These are phyloP conservation scores for Syngnathoides biaculeatus DNA, from an alignment of 2,113 vertebrate genomes.

Conservation along the genomic window DNA sequence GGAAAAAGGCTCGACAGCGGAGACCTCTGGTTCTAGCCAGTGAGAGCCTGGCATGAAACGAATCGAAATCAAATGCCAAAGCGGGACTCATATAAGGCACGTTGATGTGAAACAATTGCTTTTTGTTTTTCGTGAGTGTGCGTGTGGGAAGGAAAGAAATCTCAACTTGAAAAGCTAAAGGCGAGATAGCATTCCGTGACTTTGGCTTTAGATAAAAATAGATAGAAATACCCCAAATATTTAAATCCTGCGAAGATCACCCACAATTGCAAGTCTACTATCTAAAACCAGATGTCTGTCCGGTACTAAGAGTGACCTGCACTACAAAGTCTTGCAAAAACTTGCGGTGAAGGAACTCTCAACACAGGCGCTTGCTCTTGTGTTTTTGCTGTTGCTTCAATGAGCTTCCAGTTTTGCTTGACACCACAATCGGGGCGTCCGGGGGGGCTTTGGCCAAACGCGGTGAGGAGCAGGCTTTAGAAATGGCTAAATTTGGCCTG, in stretches of 20 bases:
- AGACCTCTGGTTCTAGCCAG: conserved; percentile 44
- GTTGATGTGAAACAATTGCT: conserved; percentile 31
- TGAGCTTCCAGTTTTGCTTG: too few relatives aligned
- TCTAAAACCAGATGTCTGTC: too few relatives aligned
- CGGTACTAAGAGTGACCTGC: too few relatives aligned
- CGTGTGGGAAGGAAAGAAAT: conserved; percentile 45
- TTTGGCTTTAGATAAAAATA: conserved; percentile 10
- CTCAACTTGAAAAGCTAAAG: conserved; percentile 39
- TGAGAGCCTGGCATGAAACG: conserved; percentile 41
- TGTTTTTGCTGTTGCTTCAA: too few relatives aligned
- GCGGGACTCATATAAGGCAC: conserved; percentile 42
- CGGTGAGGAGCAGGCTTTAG: too few relatives aligned
- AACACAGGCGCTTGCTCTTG: too few relatives aligned
- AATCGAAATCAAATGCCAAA: conserved; percentile 43
- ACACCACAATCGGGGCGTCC: too few relatives aligned
- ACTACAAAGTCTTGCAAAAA: too few relatives aligned
- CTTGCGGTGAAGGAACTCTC: too few relatives aligned
- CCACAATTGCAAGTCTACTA: too few relatives aligned
- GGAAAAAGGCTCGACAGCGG: conserved; percentile 40
- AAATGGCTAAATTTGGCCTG: not conserved
- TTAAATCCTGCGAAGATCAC: too few relatives aligned
- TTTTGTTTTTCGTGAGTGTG: conserved; percentile 14
- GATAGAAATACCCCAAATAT: not conserved
- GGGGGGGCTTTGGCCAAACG: too few relatives aligned
- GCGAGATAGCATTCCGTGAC: conserved; percentile 23